Conservation (phyloP, 2,888 invertebrate species). For the Hyposoter didymator region DNA sequence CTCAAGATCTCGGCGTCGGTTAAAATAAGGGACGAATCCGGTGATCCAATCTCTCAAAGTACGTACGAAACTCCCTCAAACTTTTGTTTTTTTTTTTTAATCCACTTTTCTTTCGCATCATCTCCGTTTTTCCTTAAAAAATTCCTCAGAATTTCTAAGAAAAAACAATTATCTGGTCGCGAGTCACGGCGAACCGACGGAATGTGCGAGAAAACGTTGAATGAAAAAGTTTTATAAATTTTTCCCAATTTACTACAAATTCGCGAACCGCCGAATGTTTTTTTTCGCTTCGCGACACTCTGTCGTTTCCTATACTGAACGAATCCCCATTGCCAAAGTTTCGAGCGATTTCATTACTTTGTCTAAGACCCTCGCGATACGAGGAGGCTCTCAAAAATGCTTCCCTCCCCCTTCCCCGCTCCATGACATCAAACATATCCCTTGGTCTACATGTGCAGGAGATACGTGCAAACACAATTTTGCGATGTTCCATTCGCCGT, state of each 20-base stretch:
- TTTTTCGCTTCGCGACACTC: slow-evolving; percentile 4
- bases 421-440: slow-evolving; percentile 30
- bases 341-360: slow-evolving; percentile 51
- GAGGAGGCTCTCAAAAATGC: slow-evolving; percentile 46
- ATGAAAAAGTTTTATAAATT: not conserved
- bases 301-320: slow-evolving; percentile 7
- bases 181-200: not conserved
- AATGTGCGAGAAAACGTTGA: not conserved
- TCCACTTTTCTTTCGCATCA: not conserved
- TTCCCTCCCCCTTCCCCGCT: slow-evolving; percentile 16
- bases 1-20: slow-evolving; percentile 82
- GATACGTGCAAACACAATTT: not conserved
- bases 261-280: not conserved
- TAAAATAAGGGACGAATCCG: slow-evolving; percentile 81
- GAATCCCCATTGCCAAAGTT: slow-evolving; percentile 27
- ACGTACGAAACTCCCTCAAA: slow-evolving; percentile 69
- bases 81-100: not conserved
- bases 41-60: slow-evolving; percentile 82
- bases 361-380: slow-evolving; percentile 41
- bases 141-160: not conserved
- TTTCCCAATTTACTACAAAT: not conserved
- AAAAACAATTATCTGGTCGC: not conserved
- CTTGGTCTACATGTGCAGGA: slow-evolving; percentile 7
- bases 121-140: not conserved
- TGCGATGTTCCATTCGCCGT: slow-evolving; percentile 32